Base-by-base conservation (phyloP, 2,888 invertebrate species). In the Dastarcus helophoroides region DNA sequence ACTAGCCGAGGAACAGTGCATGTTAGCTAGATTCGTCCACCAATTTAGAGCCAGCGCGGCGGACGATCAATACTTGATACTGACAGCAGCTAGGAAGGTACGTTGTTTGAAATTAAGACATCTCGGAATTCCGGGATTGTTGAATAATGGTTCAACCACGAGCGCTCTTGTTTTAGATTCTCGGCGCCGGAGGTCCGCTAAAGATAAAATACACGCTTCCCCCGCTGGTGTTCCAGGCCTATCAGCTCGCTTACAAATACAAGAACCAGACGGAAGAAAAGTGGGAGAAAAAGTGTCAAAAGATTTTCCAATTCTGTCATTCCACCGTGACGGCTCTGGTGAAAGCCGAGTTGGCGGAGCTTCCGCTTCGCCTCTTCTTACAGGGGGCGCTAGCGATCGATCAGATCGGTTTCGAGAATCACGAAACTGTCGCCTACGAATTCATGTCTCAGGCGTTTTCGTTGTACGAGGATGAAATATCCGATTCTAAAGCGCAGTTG, bases 251-350 rank as follows among this genome's bases (percentile, higher is more conserved):
- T 1, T 82, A 79, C 56, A 76, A 78, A 31, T 95, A 91, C 53
- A 79, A 79, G 54, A 70, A 73, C 8, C 76, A 82, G 6, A 74
- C 86, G 77, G 95, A 97, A 57, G 88, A 88, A 31, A 86, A 91
- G 68, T 98, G 97, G 95, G 89, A 94, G 60, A 94, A 91, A 62
- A 97, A 98, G 57, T 91, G 95, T 50, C 85, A 88, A 58, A 97
- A 95, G 64, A 93, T 98, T 42, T 90, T 98, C 67, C 90, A 95
- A 63, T 97, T 95, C 60, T 95, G 93, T 54, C 94, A 94, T 58
- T 84, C 89, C 49, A 95, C 94, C 1, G 90, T 98, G 49, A 83
- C 81, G 13, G 86, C 88, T 35, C 66, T 98, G 29, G 89, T 93
- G 29, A 95, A 97, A 60, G 93, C 91, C 0, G 97, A 97, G 55